A percentile compares a stretch with the other conserved stretches of the same genome.
These are phyloP conservation scores for Varanus salvator DNA, from an alignment of 2,113 vertebrate genomes.

Conservation along the genomic window DNA sequence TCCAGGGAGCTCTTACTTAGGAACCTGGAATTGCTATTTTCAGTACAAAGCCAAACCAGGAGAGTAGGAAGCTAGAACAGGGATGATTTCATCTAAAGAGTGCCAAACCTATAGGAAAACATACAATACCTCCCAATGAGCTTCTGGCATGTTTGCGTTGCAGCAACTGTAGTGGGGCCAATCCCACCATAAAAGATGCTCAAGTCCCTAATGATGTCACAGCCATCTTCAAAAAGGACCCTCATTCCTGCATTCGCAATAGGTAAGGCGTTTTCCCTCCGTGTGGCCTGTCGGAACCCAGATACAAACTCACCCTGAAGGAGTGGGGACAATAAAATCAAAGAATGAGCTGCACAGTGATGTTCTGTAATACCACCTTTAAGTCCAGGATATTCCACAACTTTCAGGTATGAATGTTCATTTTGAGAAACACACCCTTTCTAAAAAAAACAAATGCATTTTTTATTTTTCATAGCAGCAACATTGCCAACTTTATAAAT, in stretches of 20 bases:
- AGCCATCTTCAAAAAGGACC: constrained; percentile 80
- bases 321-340: constrained; percentile 19
- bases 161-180: constrained; percentile 69
- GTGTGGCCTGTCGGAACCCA: constrained; percentile 87
- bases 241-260: constrained; percentile 85
- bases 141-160: constrained; percentile 73
- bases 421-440: neutral
- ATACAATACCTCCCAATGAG: constrained; percentile 77
- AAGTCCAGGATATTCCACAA: neutral
- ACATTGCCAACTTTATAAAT: neutral
- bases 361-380: neutral
- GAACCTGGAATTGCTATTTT: neutral
- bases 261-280: constrained; percentile 84
- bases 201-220: constrained; percentile 81
- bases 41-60: neutral
- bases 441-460: neutral
- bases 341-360: neutral
- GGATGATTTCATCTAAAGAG: neutral
- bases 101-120: neutral
- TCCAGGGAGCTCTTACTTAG: neutral
- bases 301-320: constrained; percentile 86
- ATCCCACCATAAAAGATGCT: constrained; percentile 87
- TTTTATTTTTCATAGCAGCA: neutral
- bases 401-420: too few relatives aligned
- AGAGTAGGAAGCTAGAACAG: neutral